A percentile compares a stretch with the other conserved stretches of the same genome.
These are phyloP conservation scores for Melanargia galathea DNA, from an alignment of 2,888 invertebrate species.

Conservation along the genomic window DNA sequence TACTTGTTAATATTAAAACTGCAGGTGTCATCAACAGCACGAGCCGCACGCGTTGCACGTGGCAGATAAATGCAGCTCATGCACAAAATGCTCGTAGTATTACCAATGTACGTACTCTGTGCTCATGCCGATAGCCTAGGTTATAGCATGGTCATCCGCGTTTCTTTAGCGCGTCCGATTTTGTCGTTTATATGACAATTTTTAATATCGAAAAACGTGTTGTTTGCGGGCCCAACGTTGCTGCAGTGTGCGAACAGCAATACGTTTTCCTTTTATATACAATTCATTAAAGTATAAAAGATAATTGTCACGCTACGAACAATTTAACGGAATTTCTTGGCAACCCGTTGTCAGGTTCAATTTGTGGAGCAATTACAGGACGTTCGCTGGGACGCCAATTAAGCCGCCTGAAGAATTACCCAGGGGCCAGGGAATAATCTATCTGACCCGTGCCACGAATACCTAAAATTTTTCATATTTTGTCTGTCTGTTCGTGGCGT, in stretches of 20 bases:
- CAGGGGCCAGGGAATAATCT: slow-evolving; percentile 11
- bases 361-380: slow-evolving; percentile 13
- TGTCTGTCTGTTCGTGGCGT: not conserved
- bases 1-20: too few relatives aligned
- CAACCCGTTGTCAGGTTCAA: slow-evolving; percentile 13
- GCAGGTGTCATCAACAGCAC: too few relatives aligned
- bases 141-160: too few relatives aligned
- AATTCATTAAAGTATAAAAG: not conserved
- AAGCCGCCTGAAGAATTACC: slow-evolving; percentile 9
- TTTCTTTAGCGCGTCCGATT: not conserved
- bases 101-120: too few relatives aligned
- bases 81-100: too few relatives aligned
- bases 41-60: too few relatives aligned
- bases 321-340: not conserved
- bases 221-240: not conserved
- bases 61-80: too few relatives aligned
- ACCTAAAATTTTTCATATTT: not conserved
- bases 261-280: not conserved
- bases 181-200: too few relatives aligned
- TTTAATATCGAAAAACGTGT: too few relatives aligned
- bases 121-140: too few relatives aligned
- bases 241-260: not conserved
- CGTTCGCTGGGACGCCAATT: not conserved
- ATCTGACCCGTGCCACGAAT: not conserved
- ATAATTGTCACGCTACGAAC: slow-evolving; percentile 5